These are phyloP conservation scores for Scaptomyza hsui DNA, from an alignment of 1,140 invertebrate genomes.

Conservation along the genomic window DNA sequence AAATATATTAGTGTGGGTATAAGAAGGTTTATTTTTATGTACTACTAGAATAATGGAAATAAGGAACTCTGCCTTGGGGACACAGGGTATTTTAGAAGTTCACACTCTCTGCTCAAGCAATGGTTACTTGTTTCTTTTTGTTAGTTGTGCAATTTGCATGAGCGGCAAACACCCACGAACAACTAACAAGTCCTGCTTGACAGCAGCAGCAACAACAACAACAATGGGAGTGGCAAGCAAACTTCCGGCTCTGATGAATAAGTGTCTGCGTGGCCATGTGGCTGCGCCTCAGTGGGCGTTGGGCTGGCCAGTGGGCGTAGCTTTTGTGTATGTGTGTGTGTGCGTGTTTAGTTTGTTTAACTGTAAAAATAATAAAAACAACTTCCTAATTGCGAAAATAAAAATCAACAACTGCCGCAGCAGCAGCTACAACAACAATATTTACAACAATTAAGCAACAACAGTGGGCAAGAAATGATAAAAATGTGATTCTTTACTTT, in stretches of 20 bases:
- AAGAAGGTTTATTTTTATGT: too few relatives aligned
- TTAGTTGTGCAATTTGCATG: slow-evolving; percentile 78
- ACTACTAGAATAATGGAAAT: too few relatives aligned
- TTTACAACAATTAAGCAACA: slow-evolving; percentile 9
- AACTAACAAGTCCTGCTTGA: slow-evolving; percentile 72
- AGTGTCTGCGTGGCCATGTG: slow-evolving; percentile 59
- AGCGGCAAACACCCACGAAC: slow-evolving; percentile 79
- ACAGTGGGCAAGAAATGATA: slow-evolving; percentile 24
- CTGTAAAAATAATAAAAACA: slow-evolving; percentile 70
- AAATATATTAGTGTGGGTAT: too few relatives aligned
- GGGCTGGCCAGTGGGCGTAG: slow-evolving; percentile 39
- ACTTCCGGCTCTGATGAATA: slow-evolving; percentile 79
- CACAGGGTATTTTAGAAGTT: slow-evolving; percentile 6
- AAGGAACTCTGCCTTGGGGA: too few relatives aligned
- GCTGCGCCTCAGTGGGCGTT: slow-evolving; percentile 24
- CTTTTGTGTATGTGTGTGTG: slow-evolving; percentile 45
- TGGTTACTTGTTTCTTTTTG: slow-evolving; percentile 30
- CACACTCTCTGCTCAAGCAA: neutral
- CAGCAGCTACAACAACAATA: slow-evolving; percentile 23
- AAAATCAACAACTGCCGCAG: slow-evolving; percentile 65
- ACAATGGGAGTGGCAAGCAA: slow-evolving; percentile 62
- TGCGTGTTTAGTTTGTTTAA: slow-evolving; percentile 66
- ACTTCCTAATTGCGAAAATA: slow-evolving; percentile 79
- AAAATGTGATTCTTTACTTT: too few relatives aligned
- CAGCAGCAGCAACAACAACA: slow-evolving; percentile 43